Evolutionary conservation across 2,113 vertebrate species (phyloP), one percentile per base, ranked within the genome.

Genomic region (Camelus dromedarius): DNA sequence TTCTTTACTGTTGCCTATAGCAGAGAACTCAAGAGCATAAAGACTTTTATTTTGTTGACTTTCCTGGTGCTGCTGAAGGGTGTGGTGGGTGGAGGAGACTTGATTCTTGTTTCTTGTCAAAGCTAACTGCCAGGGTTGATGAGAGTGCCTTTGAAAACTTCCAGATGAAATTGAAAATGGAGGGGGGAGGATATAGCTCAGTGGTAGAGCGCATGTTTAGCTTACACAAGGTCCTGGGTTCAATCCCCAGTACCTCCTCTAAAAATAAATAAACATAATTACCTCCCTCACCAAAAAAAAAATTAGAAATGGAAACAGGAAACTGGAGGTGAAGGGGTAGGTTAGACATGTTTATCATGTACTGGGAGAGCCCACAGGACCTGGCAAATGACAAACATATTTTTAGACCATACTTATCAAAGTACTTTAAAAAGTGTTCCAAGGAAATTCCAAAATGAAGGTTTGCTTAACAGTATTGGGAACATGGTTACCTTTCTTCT

Each of bases 401-500:
- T 86, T 93, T 80, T 81, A 67, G 28, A 81, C 56, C 82, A 16
- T 94, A 88, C 38, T 93, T 85, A 85, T 20, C 66, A 84, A 92
- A 80, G 20, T 76, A 13, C 80, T 91, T 90, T 66, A 64, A 66
- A 96, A 96, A 96, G 52, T 54, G 30, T n/a, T 46, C 80, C 69
- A 85, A 70, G 56, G 50, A 79, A 88, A 80, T 76, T 97, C 18
- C 9, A 77, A 77, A 94, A 67, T 58, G 48, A 90, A 73, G 19
- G 52, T 79, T 66, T 72, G 54, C 28, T 66, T 72, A 82, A 35
- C n/a, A 73, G 35, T 46, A 48, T 77, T 56, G n/a, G 14, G 60
- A 91, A 84, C 22, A 85, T 88, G 80, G 30, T 91, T 95, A 77
- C 48, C 56, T 93, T 95, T 93, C 77, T n/a, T 87, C n/a, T 70